A percentile compares a stretch with the other conserved stretches of the same genome.
Evolutionary conservation across 2,888 invertebrate species (phyloP).

Genomic region (Spicauda simplicius): DNA sequence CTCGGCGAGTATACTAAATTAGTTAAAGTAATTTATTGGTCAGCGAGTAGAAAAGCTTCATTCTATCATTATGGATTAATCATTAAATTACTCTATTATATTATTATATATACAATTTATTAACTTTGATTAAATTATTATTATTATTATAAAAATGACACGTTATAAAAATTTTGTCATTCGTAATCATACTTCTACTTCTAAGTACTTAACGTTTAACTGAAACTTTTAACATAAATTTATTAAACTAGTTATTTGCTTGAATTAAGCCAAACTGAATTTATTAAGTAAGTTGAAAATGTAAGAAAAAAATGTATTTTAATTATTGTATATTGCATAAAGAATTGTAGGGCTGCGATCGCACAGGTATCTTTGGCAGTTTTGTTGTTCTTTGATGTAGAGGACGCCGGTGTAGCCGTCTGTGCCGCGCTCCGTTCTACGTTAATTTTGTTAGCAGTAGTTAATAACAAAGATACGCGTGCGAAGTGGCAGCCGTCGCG

Average conservation of each 20-base stretch:
- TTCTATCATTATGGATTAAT: constrained; percentile 85
- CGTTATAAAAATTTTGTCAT: constrained; percentile 85
- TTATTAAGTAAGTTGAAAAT: constrained; percentile 85
- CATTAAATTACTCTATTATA: constrained; percentile 85
- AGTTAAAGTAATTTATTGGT: constrained; percentile 87
- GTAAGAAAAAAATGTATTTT: constrained; percentile 83
- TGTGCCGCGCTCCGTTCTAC: constrained; percentile 44
- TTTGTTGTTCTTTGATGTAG: constrained; percentile 49
- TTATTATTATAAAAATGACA: constrained; percentile 80
- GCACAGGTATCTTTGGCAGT: constrained; percentile 51
- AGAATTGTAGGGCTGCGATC: constrained; percentile 56
- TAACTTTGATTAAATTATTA: constrained; percentile 85
- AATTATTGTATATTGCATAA: constrained; percentile 80
- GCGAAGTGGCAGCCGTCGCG: constrained; percentile 51
- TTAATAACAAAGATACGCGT: constrained; percentile 45
- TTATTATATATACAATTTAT: constrained; percentile 85
- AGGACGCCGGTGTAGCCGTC: constrained; percentile 40
- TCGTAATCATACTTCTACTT: constrained; percentile 85
- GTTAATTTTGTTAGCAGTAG: constrained; percentile 46
- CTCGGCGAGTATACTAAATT: constrained; percentile 87
- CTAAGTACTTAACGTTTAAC: constrained; percentile 83
- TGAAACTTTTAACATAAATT: constrained; percentile 84
- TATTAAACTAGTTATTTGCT: constrained; percentile 85
- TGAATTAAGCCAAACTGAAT: constrained; percentile 85
- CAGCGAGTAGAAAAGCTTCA: constrained; percentile 86